Percentiles rank a stretch among this genome's conserved stretches.
Conservation (phyloP, 1,140 invertebrate species). For the Cephus cinctus region DNA sequence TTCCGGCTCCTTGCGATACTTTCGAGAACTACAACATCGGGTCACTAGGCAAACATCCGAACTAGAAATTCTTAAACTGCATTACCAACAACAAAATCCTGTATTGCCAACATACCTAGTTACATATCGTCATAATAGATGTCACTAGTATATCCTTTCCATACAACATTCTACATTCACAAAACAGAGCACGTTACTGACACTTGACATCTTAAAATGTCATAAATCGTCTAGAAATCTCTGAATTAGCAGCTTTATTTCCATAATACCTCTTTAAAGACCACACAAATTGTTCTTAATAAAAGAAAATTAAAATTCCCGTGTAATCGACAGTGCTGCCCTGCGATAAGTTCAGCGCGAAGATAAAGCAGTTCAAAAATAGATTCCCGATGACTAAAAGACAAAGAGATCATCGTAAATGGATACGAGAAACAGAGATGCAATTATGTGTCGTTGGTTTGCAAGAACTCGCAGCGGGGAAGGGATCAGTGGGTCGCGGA, state of each 20-base stretch:
- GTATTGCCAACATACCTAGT: neutral
- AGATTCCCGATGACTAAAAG: too few species aligned
- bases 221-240: too few species aligned
- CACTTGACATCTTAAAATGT: too few species aligned
- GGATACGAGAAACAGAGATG: slow-evolving; percentile 11
- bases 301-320: too few species aligned
- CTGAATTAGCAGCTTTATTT: too few species aligned
- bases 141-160: neutral
- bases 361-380: too few species aligned
- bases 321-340: too few species aligned
- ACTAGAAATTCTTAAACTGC: neutral
- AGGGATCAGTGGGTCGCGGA: slow-evolving; percentile 4
- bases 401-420: slow-evolving; percentile 7
- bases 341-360: too few species aligned
- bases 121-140: neutral
- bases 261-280: too few species aligned
- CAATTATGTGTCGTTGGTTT: neutral
- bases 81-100: neutral
- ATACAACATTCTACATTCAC: neutral
- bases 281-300: too few species aligned
- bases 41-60: neutral
- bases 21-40: slow-evolving; percentile 4
- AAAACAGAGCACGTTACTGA: slow-evolving; percentile 14
- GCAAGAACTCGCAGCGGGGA: neutral
- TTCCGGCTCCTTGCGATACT: slow-evolving; percentile 9